Conservation (phyloP, 2,888 invertebrate species). For the Andrena bucephala region DNA sequence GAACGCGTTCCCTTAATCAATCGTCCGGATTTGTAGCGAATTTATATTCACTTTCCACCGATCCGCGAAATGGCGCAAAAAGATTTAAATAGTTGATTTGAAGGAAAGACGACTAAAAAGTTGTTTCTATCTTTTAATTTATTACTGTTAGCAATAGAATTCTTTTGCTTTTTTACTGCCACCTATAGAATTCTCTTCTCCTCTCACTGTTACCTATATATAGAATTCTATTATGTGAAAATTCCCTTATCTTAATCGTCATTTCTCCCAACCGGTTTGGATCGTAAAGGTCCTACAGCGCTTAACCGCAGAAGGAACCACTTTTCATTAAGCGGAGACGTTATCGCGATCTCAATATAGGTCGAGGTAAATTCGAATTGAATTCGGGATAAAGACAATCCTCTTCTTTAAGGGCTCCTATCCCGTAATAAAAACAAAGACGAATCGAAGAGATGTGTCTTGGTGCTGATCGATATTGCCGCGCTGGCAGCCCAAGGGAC, state of each 20-base stretch:
- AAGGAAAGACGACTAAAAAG: no score
- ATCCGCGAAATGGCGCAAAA: neutral
- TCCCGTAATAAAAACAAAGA: slow-evolving; percentile 91
- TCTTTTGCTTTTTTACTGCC: no score
- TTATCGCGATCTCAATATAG: neutral
- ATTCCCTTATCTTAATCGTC: neutral
- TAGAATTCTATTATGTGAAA: neutral
- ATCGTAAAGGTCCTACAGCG: neutral
- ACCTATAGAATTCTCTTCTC: no score
- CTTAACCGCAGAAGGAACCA: neutral
- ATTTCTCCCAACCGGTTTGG: neutral
- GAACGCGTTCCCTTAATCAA: neutral
- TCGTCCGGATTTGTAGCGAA: neutral
- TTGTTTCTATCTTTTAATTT: no score
- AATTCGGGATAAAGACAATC: neutral
- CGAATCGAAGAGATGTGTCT: slow-evolving; percentile 91
- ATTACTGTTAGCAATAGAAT: no score
- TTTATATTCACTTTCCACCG: neutral
- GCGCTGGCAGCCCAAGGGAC: slow-evolving; percentile 96
- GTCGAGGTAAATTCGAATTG: neutral
- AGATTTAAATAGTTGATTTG: no score
- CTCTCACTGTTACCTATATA: no score
- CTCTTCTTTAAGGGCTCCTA: slow-evolving; percentile 87
- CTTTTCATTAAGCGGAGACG: neutral
- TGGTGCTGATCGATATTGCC: slow-evolving; percentile 93